These are phyloP conservation scores for Delphinus delphis DNA, from an alignment of 2,113 vertebrate species.

Conservation along the genomic window DNA sequence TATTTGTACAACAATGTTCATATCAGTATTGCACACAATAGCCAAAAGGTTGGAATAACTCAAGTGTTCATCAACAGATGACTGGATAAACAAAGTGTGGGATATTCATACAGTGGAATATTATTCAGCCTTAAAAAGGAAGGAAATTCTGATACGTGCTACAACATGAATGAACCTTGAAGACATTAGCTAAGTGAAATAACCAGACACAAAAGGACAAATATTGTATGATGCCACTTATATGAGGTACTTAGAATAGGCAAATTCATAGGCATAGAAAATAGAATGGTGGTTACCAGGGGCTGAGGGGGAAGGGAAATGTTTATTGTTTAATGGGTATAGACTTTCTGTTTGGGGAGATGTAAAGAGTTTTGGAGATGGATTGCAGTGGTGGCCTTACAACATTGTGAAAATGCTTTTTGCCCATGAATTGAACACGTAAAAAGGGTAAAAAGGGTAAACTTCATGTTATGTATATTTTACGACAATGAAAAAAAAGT, in stretches of 20 bases:
- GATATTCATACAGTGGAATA: background rate
- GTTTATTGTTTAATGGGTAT: background rate
- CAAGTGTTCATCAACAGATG: background rate
- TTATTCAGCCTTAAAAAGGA: background rate
- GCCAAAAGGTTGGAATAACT: background rate
- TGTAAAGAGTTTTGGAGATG: background rate
- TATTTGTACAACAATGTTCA: background rate
- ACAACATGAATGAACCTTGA: background rate
- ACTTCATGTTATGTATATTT: constrained; percentile 31
- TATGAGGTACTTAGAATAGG: background rate
- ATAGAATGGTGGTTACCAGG: background rate
- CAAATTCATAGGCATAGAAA: background rate
- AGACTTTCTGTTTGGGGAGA: background rate
- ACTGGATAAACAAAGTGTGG: background rate
- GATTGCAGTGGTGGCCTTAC: background rate
- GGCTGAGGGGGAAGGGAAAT: background rate
- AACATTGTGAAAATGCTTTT: background rate
- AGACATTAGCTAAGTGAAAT: background rate
- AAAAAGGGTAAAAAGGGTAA: background rate
- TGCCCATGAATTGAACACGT: background rate
- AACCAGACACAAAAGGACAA: background rate
- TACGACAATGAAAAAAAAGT: background rate
- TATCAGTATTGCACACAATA: background rate
- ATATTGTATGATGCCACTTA: background rate
- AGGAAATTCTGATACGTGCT: background rate